A percentile compares a stretch with the other conserved stretches of the same genome.
Conservation (phyloP, 53 echinoderm and acorn worm species). For the Holothuria leucospilota region DNA sequence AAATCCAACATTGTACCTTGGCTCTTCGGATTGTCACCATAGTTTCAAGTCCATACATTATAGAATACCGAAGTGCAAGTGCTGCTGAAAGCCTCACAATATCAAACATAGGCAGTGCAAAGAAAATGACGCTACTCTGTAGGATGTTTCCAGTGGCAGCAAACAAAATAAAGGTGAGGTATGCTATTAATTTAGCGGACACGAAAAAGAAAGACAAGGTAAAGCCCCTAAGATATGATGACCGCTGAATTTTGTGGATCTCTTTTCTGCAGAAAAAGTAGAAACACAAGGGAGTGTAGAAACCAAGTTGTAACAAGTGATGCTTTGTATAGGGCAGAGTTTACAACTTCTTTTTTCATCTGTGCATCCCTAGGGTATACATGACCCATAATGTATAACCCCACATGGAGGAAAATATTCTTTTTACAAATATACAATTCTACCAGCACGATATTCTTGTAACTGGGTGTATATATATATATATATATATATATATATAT, state of each 20-base stretch:
- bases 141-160: conserved; percentile 76
- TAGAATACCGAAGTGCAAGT: conserved; percentile 67
- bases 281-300: too few species aligned
- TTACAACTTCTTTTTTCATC: too few species aligned
- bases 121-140: conserved; percentile 67
- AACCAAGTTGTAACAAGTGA: too few species aligned
- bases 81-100: conserved; percentile 57
- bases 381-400: too few species aligned
- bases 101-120: conserved; percentile 78
- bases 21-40: conserved; percentile 9
- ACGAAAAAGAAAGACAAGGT: conserved; percentile 73
- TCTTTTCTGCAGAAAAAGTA: conserved; percentile 67
- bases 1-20: background rate
- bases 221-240: conserved; percentile 65
- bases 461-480: too few species aligned
- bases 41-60: background rate
- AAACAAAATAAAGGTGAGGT: conserved; percentile 73
- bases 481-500: too few species aligned
- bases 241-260: conserved; percentile 63
- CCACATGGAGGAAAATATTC: too few species aligned
- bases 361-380: too few species aligned
- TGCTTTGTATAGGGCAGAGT: too few species aligned
- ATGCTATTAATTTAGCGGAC: conserved; percentile 59
- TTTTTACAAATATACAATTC: too few species aligned
- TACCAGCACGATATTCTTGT: too few species aligned